These are phyloP conservation scores for Scylla paramamosain DNA, from an alignment of 1,140 invertebrate genomes.

Conservation along the genomic window DNA sequence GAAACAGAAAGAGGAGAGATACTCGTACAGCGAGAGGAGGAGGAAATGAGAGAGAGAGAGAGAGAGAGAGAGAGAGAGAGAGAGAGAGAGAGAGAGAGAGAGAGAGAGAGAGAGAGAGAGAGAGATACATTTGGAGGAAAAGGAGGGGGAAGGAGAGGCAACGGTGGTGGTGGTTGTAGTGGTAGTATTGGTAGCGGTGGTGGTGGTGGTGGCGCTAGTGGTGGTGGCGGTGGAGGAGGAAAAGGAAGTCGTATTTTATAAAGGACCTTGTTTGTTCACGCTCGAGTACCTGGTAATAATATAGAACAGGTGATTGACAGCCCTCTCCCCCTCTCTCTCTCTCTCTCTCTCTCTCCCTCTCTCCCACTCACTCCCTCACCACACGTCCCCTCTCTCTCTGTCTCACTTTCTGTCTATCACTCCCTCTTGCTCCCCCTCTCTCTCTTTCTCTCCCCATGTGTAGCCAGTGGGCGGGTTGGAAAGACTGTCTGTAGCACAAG, in stretches of 20 bases:
- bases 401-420: background rate
- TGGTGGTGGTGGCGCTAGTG: too few species aligned
- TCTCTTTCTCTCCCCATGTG: too few species aligned
- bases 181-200: too few species aligned
- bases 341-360: background rate
- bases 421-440: background rate
- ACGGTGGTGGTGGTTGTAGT: too few species aligned
- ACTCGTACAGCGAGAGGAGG: too few species aligned
- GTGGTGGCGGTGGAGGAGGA: constrained; percentile 2
- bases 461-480: background rate
- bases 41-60: too few species aligned
- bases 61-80: too few species aligned
- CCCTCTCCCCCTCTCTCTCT: background rate
- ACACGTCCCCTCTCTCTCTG: background rate
- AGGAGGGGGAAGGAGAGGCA: too few species aligned
- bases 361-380: background rate
- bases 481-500: too few species aligned
- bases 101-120: background rate
- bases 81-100: too few species aligned
- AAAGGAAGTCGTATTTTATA: constrained; percentile 47
- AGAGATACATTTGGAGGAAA: background rate
- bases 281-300: constrained; percentile 60
- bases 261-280: constrained; percentile 39
- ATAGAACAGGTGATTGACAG: constrained; percentile 56
- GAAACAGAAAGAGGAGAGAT: too few species aligned